phyloP scores from a whole-genome alignment of 2,113 vertebrate species.

The Poeciliopsis retropinna region DNA sequence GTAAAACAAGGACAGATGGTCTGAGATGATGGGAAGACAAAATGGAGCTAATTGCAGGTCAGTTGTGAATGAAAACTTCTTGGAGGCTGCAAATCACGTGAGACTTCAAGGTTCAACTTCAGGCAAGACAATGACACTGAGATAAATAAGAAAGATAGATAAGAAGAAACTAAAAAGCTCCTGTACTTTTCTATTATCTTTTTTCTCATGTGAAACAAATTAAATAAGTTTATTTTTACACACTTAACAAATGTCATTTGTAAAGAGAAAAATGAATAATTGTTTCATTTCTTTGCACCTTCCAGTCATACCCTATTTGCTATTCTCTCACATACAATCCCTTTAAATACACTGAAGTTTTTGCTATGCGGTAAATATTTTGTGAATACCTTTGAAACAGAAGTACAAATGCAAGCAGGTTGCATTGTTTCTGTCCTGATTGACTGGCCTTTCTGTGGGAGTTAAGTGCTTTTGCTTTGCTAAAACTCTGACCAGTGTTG shows the following conservation, averaged over 20 bases:
- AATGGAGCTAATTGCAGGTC: not conserved
- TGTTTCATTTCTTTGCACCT: too few relatives aligned
- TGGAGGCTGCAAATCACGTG: not conserved
- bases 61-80: not conserved
- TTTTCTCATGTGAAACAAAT: too few relatives aligned
- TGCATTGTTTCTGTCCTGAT: constrained; percentile 50
- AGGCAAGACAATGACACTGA: too few relatives aligned
- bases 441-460: constrained; percentile 45
- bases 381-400: not conserved
- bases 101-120: not conserved
- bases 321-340: too few relatives aligned
- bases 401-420: constrained; percentile 25
- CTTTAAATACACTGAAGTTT: not conserved
- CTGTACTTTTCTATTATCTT: too few relatives aligned
- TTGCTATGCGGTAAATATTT: not conserved
- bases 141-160: too few relatives aligned
- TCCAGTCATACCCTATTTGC: too few relatives aligned
- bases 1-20: not conserved
- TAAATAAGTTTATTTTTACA: too few relatives aligned
- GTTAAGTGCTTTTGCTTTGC: constrained; percentile 25
- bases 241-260: too few relatives aligned
- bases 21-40: not conserved
- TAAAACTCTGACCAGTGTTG: constrained; percentile 32
- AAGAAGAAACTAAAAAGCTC: too few relatives aligned
- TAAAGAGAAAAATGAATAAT: too few relatives aligned